A percentile compares a stretch with the other conserved stretches of the same genome.
Conservation (phyloP, 64 coral and sea anemone genomes). For the Pocillopora verrucosa region DNA sequence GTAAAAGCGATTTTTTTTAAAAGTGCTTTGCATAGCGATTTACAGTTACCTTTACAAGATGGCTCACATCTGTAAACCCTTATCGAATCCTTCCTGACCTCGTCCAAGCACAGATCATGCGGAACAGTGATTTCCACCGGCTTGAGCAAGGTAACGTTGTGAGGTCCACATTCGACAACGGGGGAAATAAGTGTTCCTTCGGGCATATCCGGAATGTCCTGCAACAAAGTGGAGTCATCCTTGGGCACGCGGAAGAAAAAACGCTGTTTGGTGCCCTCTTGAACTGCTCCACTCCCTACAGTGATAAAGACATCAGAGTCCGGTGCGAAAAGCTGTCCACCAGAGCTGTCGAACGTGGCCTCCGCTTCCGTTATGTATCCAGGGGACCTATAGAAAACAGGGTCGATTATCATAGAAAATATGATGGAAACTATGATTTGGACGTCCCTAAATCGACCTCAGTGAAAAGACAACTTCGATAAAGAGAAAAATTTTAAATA, state of each 20-base stretch:
- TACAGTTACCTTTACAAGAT: not conserved
- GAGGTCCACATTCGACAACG: not conserved
- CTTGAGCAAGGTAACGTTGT: not conserved
- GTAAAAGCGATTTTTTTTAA: not conserved
- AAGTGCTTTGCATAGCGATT: not conserved
- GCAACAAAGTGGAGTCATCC: not conserved
- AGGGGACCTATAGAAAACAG: not conserved
- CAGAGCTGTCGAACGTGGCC: not conserved
- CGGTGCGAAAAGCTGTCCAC: not conserved
- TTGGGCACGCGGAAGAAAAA: slow-evolving; percentile 10
- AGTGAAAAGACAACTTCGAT: no score
- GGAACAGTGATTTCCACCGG: slow-evolving; percentile 24
- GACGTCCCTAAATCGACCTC: no score
- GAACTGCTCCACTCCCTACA: not conserved
- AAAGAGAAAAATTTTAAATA: no score
- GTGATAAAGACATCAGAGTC: slow-evolving; percentile 2
- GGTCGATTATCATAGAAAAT: no score
- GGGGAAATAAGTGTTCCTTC: slow-evolving; percentile 14
- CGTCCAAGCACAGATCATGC: slow-evolving; percentile 20
- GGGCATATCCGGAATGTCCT: not conserved
- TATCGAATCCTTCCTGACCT: not conserved
- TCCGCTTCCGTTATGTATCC: not conserved
- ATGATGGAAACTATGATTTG: no score
- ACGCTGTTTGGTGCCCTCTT: not conserved
- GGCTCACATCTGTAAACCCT: slow-evolving; percentile 5